Conservation (phyloP, 2,888 invertebrate species). For the Gasteruption jaculator region DNA sequence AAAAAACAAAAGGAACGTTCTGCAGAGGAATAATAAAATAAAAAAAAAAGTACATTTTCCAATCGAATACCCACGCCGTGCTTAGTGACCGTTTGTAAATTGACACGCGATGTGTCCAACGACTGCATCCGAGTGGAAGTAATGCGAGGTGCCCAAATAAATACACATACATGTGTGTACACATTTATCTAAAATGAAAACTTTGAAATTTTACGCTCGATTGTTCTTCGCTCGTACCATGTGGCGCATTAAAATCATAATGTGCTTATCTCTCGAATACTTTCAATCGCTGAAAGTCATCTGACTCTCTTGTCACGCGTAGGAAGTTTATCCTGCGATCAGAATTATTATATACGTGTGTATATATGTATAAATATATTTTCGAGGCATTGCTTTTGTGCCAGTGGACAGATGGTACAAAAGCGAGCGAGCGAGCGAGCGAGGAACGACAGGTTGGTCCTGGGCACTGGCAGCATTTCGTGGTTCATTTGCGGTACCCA, state of each 20-base stretch:
- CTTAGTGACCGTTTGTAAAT: too few species aligned
- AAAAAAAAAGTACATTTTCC: too few species aligned
- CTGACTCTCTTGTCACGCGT: too few species aligned
- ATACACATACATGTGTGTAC: too few species aligned
- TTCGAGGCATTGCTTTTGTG: constrained; percentile 20
- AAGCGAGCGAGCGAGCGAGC: constrained; percentile 34
- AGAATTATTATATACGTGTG: too few species aligned
- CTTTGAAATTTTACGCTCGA: constrained; percentile 52
- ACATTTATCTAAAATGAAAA: constrained; percentile 46
- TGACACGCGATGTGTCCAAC: too few species aligned
- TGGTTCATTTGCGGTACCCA: constrained; percentile 53
- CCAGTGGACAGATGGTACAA: constrained; percentile 44
- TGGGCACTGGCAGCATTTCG: constrained; percentile 49
- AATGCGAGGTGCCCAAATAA: too few species aligned
- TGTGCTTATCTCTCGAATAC: constrained; percentile 30
- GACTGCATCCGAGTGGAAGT: too few species aligned
- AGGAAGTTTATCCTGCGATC: constrained; percentile 10
- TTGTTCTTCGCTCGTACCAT: constrained; percentile 43
- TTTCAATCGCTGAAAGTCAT: too few species aligned
- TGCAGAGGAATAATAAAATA: too few species aligned
- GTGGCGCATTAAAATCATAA: constrained; percentile 47
- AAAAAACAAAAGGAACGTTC: constrained; percentile 1
- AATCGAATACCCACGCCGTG: too few species aligned
- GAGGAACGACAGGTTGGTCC: constrained; percentile 48
- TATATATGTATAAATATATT: too few species aligned